Base-by-base conservation (phyloP, 1,140 invertebrate species). In the Lordiphosa stackelbergi region DNA sequence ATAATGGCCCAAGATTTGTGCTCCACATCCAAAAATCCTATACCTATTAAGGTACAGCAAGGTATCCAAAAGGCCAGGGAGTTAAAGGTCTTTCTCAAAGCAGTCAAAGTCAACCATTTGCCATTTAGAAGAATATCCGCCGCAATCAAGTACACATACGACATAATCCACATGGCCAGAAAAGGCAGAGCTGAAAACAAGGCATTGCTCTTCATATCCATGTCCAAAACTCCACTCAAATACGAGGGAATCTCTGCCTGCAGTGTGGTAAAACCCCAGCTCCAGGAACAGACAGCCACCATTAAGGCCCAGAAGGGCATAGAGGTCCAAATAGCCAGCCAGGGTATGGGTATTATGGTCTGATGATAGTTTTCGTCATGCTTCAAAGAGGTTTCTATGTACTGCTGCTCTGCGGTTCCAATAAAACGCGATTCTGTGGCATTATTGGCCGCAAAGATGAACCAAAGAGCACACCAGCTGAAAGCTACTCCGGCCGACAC, bases 181-280 rank as follows among this genome's bases (percentile, higher is more conserved):
- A 97, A 97, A 1, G 96, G 96, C 8, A 96, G 79, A 0, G 95
- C 93, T 12, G 94, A 92, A 31, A 92, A 85, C 38, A 91, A 74
- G 12, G 94, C 94, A 81, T 93, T 93, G 19, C 90, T 85, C 87
- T 92, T 90, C 8, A 98, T 92, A 58, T 97, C 89, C 64, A 94
- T 95, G 36, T 92, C 89, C 1, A 98, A 89, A 0, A 98, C 92
- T 43, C 92, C 90, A n/a, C 92, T 92, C 90, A 98, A 93, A 73
- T 97, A 58, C 61, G 92, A 94, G 0, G 98, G 97, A 69, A 98
- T 93, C 88, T 97, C 92, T 0, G 95, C 97, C 46, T 98, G 89
- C 22, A 99, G 89, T 1, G 95, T 97, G 89, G 96, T 97, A 81
- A 96, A 96, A 1, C 96, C 96, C 96, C 96, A 98, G 79, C 95